phyloP scores from a whole-genome alignment of 2,113 vertebrate species.

The Microcebus jonahi region DNA sequence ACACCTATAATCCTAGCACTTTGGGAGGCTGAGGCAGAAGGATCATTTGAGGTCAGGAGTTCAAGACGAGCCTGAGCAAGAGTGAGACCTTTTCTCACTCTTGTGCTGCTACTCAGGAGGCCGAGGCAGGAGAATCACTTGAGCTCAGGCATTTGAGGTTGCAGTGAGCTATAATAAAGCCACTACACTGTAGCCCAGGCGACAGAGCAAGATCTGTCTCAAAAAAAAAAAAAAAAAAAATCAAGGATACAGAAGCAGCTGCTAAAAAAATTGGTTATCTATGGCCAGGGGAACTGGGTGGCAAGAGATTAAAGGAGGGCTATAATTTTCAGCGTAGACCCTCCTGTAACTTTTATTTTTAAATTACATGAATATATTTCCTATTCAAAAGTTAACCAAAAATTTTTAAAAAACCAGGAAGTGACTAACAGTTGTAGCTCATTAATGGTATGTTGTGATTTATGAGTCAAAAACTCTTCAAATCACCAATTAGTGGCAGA shows the following conservation, averaged over 20 bases:
- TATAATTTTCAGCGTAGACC: background rate
- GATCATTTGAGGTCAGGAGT: background rate
- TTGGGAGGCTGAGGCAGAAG: background rate
- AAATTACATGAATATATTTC: background rate
- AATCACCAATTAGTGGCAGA: slow-evolving; percentile 62
- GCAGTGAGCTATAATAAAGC: background rate
- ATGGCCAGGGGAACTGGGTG: background rate
- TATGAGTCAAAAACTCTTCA: slow-evolving; percentile 63
- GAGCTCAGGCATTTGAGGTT: background rate
- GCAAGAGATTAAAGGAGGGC: background rate
- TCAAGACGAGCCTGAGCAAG: background rate
- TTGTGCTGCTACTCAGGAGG: background rate
- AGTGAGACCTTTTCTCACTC: background rate
- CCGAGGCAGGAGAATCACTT: background rate
- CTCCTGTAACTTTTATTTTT: slow-evolving; percentile 47
- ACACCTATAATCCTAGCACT: background rate
- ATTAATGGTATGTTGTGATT: slow-evolving; percentile 52
- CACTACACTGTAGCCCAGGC: background rate
- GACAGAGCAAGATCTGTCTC: background rate
- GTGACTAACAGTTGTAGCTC: slow-evolving; percentile 48
- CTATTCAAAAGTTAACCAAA: slow-evolving; percentile 16
- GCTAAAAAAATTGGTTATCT: background rate
- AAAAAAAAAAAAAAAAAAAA: background rate
- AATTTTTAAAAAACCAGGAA: background rate
- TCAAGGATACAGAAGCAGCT: background rate